Evolutionary conservation across 2,797 vertebrate species (phyloP).

Genomic region (Dermochelys coriacea): DNA sequence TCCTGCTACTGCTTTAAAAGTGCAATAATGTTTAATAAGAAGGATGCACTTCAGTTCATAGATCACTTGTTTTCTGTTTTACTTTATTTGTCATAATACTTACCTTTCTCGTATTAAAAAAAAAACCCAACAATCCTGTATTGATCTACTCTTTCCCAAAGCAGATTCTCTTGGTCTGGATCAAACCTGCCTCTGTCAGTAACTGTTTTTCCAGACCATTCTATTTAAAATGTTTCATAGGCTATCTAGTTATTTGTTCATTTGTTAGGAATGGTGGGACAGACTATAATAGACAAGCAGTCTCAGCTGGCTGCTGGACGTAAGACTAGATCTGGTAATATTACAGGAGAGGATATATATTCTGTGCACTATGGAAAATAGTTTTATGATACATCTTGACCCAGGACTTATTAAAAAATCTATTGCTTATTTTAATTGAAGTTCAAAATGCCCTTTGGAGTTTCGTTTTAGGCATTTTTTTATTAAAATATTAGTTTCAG

Average conservation of each 20-base stretch:
- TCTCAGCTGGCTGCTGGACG: constrained; percentile 80
- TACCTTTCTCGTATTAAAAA: not conserved
- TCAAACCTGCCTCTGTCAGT: constrained; percentile 73
- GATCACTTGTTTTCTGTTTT: constrained; percentile 65
- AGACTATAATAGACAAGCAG: constrained; percentile 74
- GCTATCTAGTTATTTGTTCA: constrained; percentile 74
- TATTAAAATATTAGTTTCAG: constrained; percentile 70
- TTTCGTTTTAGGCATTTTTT: constrained; percentile 76
- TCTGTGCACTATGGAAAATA: constrained; percentile 74
- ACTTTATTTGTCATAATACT: constrained; percentile 56
- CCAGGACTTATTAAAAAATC: constrained; percentile 78
- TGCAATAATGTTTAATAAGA: constrained; percentile 54
- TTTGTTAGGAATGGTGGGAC: constrained; percentile 77
- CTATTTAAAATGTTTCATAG: constrained; percentile 76
- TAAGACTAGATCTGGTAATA: constrained; percentile 63
- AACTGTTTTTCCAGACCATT: constrained; percentile 72
- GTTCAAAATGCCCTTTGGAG: constrained; percentile 73
- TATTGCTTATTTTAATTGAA: constrained; percentile 80
- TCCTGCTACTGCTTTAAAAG: constrained; percentile 42
- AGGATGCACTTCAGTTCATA: constrained; percentile 39
- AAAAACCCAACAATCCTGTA: not conserved
- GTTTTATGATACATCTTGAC: constrained; percentile 81
- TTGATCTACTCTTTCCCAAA: constrained; percentile 55
- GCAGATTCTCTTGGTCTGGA: constrained; percentile 61
- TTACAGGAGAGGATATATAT: constrained; percentile 63